These are phyloP conservation scores for Troides aeacus DNA, from an alignment of 2,888 invertebrate species.

Conservation along the genomic window DNA sequence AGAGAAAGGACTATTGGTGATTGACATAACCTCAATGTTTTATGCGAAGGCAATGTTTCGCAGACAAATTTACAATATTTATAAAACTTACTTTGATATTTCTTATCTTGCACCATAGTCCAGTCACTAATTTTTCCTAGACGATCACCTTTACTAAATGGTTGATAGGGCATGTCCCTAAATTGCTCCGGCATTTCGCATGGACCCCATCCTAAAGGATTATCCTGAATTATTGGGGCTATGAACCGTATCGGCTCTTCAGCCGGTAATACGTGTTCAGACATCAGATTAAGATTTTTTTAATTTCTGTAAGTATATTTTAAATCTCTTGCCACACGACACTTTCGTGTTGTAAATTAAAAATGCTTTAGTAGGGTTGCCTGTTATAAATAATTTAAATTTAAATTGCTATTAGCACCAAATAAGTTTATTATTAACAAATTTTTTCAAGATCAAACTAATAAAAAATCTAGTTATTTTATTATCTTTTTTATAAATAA, in stretches of 20 bases:
- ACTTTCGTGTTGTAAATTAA: conserved; percentile 23
- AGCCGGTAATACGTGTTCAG: conserved; percentile 76
- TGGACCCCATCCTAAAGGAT: conserved; percentile 98
- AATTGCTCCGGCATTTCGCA: conserved; percentile 96
- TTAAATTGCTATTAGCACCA: too few relatives aligned
- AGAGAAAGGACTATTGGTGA: not conserved
- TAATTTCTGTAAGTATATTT: not conserved
- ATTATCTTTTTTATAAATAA: too few relatives aligned
- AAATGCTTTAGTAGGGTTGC: conserved; percentile 11
- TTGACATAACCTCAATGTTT: conserved; percentile 33
- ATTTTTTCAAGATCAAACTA: too few relatives aligned
- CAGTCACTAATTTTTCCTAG: conserved; percentile 99
- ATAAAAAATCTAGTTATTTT: too few relatives aligned
- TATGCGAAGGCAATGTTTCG: not conserved
- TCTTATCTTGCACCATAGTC: conserved; percentile 97
- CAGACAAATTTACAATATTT: not conserved
- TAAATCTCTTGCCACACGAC: conserved; percentile 31
- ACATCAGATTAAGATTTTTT: conserved; percentile 49
- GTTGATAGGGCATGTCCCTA: conserved; percentile 98
- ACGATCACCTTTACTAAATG: conserved; percentile 98
- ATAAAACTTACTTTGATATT: conserved; percentile 89
- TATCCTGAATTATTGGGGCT: conserved; percentile 89
- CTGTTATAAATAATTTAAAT: not conserved
- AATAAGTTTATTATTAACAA: too few relatives aligned
- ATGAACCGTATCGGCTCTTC: conserved; percentile 83